Evolutionary conservation across 2,797 vertebrate genomes (phyloP).

Genomic region (Sebastiscus tertius): DNA sequence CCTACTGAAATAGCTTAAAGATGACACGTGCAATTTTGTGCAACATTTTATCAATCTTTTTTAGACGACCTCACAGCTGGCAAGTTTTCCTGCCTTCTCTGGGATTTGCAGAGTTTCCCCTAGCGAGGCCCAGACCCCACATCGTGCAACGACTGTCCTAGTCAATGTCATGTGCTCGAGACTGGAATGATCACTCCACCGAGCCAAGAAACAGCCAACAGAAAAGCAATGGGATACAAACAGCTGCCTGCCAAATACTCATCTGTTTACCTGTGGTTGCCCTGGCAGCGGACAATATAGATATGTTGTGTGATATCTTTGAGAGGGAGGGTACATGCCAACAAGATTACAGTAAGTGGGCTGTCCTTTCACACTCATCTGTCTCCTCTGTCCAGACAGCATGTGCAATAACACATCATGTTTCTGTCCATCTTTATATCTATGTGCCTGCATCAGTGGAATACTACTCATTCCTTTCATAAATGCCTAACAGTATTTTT

Average conservation of each 20-base stretch:
- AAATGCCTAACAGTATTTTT: not conserved
- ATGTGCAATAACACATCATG: not conserved
- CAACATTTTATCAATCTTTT: not conserved
- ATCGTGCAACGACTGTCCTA: conserved; percentile 12
- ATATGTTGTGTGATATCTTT: conserved; percentile 47
- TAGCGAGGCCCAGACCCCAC: not conserved
- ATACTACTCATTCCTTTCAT: not conserved
- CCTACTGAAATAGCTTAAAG: not conserved
- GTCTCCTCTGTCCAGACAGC: conserved; percentile 34
- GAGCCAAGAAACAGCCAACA: conserved; percentile 40
- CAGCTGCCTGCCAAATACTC: conserved; percentile 44
- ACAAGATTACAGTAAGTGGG: conserved; percentile 67
- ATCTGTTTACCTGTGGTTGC: conserved; percentile 63
- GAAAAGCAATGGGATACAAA: conserved; percentile 44
- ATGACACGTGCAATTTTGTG: not conserved
- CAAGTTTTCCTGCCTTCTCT: not conserved
- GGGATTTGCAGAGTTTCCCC: not conserved
- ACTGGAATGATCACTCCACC: conserved; percentile 32
- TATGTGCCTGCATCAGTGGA: not conserved
- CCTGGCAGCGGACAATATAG: conserved; percentile 56
- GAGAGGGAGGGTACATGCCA: conserved; percentile 52
- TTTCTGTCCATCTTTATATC: conserved; percentile 17
- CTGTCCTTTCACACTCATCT: conserved; percentile 55
- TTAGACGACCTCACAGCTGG: not conserved
- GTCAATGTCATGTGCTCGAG: conserved; percentile 34